Conservation (phyloP, 2,888 invertebrate genomes). For the Hecatera dysodea region DNA sequence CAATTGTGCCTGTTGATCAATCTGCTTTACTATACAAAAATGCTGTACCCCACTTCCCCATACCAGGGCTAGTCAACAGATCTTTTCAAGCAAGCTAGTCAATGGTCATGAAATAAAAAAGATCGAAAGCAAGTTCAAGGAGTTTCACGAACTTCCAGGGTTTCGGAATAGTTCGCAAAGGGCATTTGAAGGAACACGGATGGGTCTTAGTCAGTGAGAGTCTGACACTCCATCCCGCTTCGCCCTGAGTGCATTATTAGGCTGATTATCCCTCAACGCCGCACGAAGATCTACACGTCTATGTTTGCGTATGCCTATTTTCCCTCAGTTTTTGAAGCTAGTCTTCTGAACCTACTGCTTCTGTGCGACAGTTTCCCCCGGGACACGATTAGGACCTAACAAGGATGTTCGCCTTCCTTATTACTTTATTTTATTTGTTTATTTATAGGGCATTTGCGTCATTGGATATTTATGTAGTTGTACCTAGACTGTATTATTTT, state of each 20-base stretch:
- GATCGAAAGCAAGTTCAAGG: neutral
- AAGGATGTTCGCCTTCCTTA: constrained; percentile 39
- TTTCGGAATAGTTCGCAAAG: no score
- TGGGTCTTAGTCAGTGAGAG: no score
- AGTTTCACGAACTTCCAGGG: no score
- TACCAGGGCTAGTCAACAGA: neutral
- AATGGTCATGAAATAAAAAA: no score
- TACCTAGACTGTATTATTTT: constrained; percentile 18
- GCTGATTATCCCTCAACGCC: no score
- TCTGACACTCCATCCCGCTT: no score
- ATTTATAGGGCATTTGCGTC: constrained; percentile 20
- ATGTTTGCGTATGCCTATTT: no score
- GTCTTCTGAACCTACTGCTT: constrained; percentile 2
- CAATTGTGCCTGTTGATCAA: neutral
- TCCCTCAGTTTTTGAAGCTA: neutral
- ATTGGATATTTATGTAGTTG: constrained; percentile 24
- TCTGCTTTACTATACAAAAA: neutral
- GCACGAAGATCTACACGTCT: no score
- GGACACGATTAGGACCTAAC: constrained; percentile 49
- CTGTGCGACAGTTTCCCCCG: constrained; percentile 37
- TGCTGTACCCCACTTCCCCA: neutral
- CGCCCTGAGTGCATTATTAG: no score
- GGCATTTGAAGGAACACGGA: no score
- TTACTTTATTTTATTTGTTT: constrained; percentile 37
- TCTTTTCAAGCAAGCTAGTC: no score